Conservation (phyloP, 2,888 invertebrate genomes). For the Hesperia comma region DNA sequence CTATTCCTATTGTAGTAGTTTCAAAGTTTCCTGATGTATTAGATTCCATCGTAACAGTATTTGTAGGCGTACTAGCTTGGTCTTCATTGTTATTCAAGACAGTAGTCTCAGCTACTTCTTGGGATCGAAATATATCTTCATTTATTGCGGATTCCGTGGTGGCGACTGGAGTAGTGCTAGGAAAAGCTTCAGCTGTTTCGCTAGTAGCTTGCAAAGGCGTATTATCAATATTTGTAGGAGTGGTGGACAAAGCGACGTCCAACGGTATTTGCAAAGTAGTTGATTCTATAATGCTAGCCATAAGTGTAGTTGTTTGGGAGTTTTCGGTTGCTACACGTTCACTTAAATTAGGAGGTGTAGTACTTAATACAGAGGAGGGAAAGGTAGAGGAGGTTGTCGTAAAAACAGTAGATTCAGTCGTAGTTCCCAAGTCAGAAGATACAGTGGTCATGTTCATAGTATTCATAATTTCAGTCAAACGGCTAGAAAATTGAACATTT, state of each 20-base stretch:
- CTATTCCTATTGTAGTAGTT: constrained; percentile 48
- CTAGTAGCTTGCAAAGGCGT: constrained; percentile 40
- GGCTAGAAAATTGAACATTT: constrained; percentile 62
- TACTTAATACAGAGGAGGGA: constrained; percentile 46
- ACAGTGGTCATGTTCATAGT: constrained; percentile 66
- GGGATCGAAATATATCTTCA: constrained; percentile 25
- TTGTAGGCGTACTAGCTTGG: constrained; percentile 49
- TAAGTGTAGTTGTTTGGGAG: constrained; percentile 38
- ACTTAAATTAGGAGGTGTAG: constrained; percentile 47
- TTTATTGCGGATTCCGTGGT: constrained; percentile 40
- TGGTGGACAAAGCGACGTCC: constrained; percentile 33
- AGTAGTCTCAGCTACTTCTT: constrained; percentile 34
- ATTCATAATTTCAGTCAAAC: constrained; percentile 71
- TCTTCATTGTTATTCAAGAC: constrained; percentile 29
- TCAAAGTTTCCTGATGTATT: constrained; percentile 46
- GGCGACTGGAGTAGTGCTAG: constrained; percentile 37
- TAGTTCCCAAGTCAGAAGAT: constrained; percentile 45
- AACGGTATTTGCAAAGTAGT: constrained; percentile 36
- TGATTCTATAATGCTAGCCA: constrained; percentile 25
- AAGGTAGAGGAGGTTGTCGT: constrained; percentile 51
- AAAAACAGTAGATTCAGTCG: constrained; percentile 48
- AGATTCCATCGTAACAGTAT: constrained; percentile 49
- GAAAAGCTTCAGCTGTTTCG: constrained; percentile 44
- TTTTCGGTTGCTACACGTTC: constrained; percentile 36
- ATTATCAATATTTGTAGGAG: constrained; percentile 15